Evolutionary conservation across 2,797 vertebrate species (phyloP), one percentile per base, ranked within the genome.

Genomic region (Pseudotriccus pelzelni): DNA sequence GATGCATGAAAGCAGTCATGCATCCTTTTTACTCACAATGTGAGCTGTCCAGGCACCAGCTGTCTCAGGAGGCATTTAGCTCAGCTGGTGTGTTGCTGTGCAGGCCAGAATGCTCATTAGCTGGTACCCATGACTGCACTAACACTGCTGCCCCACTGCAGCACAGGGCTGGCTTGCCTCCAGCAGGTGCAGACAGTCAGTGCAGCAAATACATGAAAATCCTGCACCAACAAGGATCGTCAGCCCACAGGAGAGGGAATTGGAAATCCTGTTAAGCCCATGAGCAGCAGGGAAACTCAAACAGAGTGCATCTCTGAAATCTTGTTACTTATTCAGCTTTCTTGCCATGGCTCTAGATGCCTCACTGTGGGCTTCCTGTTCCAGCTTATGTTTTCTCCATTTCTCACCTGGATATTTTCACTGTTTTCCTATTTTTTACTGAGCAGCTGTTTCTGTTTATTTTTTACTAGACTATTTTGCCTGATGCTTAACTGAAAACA

Each of bases 391-490:
- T 56, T 83, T 53, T 58, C 25, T 83, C 25, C 3, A 5, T 74
- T 77, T 94, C 53, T 75, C 50, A 75, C 52, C 18, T 91, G 92
- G 60, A 37, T 59, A 37, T 68, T 60, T 74, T 83, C 62, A 59
- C 43, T 64, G 32, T 86, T 95, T 77, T 78, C 79, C 36, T 59
- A 58, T 82, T 94, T 94, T 95, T 93, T 91, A 25, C 32, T 68
- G 72, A 87, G 66, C 32, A 95, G 72, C 64, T 73, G 63, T 36
- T 94, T 87, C 89, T 85, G 30, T 93, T 83, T 94, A 62, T 62
- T 37, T 82, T 84, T 95, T 70, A 78, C 69, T 62, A 21, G 76
- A 91, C 66, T 81, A 46, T 95, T 84, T 81, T 92, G 89, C 60
- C 60, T 87, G 62, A 84, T 90, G 41, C 69, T 78, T 85, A 76